Evolutionary conservation across 2,888 invertebrate species (phyloP).

Genomic region (Apamea anceps): DNA sequence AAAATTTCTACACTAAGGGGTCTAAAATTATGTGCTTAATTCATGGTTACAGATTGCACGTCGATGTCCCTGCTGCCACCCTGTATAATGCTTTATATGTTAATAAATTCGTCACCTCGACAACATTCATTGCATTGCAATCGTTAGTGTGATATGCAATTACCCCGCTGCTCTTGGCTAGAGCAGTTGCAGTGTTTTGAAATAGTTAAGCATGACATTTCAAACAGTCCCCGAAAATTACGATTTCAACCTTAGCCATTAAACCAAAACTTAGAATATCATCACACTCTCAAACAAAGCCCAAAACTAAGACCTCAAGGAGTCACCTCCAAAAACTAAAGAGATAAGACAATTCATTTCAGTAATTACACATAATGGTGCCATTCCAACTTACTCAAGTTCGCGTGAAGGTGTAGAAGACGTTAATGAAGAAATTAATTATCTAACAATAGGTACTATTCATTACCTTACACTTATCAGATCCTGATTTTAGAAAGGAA

Average conservation of each 20-base stretch:
- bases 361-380: conserved; percentile 66
- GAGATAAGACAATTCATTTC: conserved; percentile 63
- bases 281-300: conserved; percentile 42
- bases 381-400: conserved; percentile 54
- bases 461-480: conserved; percentile 81
- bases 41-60: too few species aligned
- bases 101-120: too few species aligned
- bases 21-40: too few species aligned
- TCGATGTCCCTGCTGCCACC: too few species aligned
- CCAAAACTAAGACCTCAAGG: conserved; percentile 30
- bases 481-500: conserved; percentile 73
- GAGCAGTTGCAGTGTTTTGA: not conserved
- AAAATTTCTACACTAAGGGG: too few species aligned
- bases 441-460: conserved; percentile 82
- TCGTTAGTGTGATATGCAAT: not conserved
- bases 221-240: conserved; percentile 4
- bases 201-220: not conserved
- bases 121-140: not conserved
- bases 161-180: not conserved
- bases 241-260: conserved; percentile 4
- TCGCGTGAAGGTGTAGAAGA: conserved; percentile 72
- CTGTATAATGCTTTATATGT: too few species aligned
- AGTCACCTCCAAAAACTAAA: conserved; percentile 47
- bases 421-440: conserved; percentile 87
- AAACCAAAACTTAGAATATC: conserved; percentile 23